Conservation (phyloP, 1,140 invertebrate species). For the Pristionchus pacificus region DNA sequence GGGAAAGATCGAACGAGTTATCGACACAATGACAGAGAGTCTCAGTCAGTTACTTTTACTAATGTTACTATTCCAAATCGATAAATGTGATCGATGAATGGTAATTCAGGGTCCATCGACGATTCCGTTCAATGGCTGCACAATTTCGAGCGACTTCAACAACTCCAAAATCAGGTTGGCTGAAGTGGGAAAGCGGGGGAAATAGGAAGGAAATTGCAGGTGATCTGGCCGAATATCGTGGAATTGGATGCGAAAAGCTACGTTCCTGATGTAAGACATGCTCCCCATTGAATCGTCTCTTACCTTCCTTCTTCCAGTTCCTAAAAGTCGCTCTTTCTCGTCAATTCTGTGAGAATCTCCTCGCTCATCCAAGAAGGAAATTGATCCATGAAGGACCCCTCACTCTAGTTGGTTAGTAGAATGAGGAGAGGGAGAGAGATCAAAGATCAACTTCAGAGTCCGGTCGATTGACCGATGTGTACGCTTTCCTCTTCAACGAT, state of each 20-base stretch:
- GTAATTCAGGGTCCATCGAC: slow-evolving; percentile 67
- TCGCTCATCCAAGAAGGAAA: slow-evolving; percentile 66
- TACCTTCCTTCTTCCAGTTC: slow-evolving; percentile 58
- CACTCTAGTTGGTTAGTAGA: slow-evolving; percentile 62
- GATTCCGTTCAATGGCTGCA: slow-evolving; percentile 73
- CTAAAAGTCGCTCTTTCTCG: slow-evolving; percentile 63
- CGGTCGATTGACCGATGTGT: slow-evolving; percentile 65
- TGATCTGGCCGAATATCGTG: slow-evolving; percentile 68
- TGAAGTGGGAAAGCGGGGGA: not conserved
- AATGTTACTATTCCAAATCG: not conserved
- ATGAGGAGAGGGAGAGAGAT: not conserved
- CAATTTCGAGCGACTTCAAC: slow-evolving; percentile 70
- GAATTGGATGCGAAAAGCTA: slow-evolving; percentile 68
- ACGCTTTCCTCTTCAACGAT: slow-evolving; percentile 70
- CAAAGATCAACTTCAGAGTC: slow-evolving; percentile 58
- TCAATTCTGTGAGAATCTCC: slow-evolving; percentile 70
- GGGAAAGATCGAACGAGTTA: slow-evolving; percentile 63
- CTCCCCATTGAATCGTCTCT: slow-evolving; percentile 2
- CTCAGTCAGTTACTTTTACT: slow-evolving; percentile 62
- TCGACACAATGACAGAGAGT: slow-evolving; percentile 67
- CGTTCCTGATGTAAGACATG: slow-evolving; percentile 65
- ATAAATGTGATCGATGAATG: not conserved
- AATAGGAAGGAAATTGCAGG: slow-evolving; percentile 31
- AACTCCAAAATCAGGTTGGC: slow-evolving; percentile 65
- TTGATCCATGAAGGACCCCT: slow-evolving; percentile 68